Conservation (phyloP, 2,113 vertebrate genomes). For the Rallus limicola region DNA sequence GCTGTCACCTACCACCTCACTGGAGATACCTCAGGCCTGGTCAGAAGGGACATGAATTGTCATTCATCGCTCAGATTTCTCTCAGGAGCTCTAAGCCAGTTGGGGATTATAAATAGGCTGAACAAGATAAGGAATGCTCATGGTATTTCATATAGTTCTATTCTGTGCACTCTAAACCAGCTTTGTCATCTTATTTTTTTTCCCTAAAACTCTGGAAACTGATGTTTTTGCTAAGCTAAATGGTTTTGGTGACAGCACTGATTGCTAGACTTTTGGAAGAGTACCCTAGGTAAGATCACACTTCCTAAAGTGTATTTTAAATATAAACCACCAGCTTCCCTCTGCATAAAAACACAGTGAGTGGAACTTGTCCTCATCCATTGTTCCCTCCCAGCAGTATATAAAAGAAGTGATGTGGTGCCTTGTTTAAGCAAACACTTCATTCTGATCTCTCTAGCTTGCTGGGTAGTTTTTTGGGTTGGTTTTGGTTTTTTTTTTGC, state of each 20-base stretch:
- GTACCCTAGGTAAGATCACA: neutral
- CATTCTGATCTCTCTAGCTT: neutral
- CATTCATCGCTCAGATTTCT: neutral
- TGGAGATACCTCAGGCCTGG: neutral
- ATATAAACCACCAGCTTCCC: neutral
- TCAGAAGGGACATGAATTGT: neutral
- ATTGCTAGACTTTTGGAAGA: neutral
- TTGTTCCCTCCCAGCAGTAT: neutral
- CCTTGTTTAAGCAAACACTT: neutral
- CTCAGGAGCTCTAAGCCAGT: neutral
- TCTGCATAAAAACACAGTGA: neutral
- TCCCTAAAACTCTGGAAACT: neutral
- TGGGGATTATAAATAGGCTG: neutral
- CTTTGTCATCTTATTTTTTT: neutral
- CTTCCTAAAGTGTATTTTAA: neutral
- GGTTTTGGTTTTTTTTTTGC: slow-evolving; percentile 17
- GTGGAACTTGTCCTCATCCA: neutral
- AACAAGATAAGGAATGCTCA: neutral
- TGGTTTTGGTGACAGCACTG: neutral
- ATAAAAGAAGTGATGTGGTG: neutral
- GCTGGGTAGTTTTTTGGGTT: slow-evolving; percentile 1
- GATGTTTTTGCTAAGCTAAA: neutral
- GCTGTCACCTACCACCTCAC: neutral
- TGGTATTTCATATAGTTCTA: neutral
- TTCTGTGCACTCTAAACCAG: neutral